Conservation (phyloP, 2,797 vertebrate species). For the Platyrinchus mystaceus region DNA sequence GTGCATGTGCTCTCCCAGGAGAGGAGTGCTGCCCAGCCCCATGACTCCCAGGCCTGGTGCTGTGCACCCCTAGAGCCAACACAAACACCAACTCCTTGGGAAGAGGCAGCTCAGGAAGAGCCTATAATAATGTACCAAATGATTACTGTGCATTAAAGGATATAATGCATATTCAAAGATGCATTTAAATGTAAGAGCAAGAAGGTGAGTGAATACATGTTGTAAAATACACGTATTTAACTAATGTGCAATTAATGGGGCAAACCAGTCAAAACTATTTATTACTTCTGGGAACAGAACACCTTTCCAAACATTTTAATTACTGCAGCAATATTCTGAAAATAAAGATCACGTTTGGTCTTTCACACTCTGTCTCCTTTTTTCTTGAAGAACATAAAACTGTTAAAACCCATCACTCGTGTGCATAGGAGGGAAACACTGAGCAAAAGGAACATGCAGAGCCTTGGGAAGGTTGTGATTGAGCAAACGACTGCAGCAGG, state of each 20-base stretch:
- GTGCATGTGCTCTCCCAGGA: fast-evolving
- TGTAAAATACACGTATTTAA: constrained; percentile 64
- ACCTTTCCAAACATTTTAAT: constrained; percentile 52
- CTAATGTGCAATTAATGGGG: constrained; percentile 65
- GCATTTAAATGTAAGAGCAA: constrained; percentile 43
- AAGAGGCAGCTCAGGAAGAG: background rate
- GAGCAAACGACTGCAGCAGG: background rate
- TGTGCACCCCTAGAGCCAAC: background rate
- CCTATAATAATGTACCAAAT: background rate
- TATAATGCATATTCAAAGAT: constrained; percentile 48
- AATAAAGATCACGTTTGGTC: constrained; percentile 3
- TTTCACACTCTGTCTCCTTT: background rate
- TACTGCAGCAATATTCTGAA: background rate
- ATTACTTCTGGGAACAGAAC: constrained; percentile 52
- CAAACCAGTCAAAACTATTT: constrained; percentile 59
- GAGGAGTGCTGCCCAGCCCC: fast-evolving
- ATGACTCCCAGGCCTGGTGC: fast-evolving
- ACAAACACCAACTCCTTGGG: background rate
- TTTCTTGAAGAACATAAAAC: background rate
- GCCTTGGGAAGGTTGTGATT: background rate
- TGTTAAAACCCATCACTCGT: background rate
- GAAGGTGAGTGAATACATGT: constrained; percentile 61
- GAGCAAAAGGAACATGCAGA: fast-evolving
- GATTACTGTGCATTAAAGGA: constrained; percentile 35
- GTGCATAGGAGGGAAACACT: fast-evolving